Evolutionary conservation across 1,140 invertebrate species (phyloP).

Genomic region (Brachionus angularis): DNA sequence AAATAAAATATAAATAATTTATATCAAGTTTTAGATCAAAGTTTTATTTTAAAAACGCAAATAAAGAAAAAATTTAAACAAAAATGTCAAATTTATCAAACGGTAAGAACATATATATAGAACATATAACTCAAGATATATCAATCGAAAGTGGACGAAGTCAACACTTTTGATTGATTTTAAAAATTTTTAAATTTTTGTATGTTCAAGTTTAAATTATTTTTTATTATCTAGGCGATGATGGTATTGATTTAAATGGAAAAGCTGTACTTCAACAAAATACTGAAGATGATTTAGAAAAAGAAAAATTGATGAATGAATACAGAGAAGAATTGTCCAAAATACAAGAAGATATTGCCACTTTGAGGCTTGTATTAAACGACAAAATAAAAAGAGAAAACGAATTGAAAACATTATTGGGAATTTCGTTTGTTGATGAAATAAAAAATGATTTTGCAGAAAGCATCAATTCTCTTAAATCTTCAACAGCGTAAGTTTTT

Average conservation of each 20-base stretch:
- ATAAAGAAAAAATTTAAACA: too few relatives aligned
- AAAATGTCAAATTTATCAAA: slow-evolving; percentile 33
- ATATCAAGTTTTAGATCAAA: too few relatives aligned
- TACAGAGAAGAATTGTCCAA: slow-evolving; percentile 43
- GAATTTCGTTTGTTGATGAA: slow-evolving; percentile 41
- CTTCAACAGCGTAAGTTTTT: slow-evolving; percentile 22
- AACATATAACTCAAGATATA: not conserved
- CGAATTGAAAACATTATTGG: slow-evolving; percentile 40
- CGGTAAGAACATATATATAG: slow-evolving; percentile 2
- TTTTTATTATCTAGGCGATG: slow-evolving; percentile 22
- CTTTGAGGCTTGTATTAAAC: slow-evolving; percentile 32
- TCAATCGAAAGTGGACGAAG: not conserved
- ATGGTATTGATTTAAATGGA: slow-evolving; percentile 5
- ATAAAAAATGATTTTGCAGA: slow-evolving; percentile 35
- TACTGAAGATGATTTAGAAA: slow-evolving; percentile 35
- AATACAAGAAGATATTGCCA: slow-evolving; percentile 44
- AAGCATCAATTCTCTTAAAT: slow-evolving; percentile 7
- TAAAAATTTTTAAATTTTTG: too few relatives aligned
- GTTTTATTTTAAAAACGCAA: not conserved
- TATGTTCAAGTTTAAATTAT: not conserved
- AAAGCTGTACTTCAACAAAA: slow-evolving; percentile 31
- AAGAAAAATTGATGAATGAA: slow-evolving; percentile 30
- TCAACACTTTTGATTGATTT: not conserved
- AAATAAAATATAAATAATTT: too few relatives aligned
- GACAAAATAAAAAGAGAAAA: slow-evolving; percentile 39